A percentile compares a stretch with the other conserved stretches of the same genome.
Evolutionary conservation across 1,140 invertebrate species (phyloP).

Genomic region (Brachionus plicatilis): DNA sequence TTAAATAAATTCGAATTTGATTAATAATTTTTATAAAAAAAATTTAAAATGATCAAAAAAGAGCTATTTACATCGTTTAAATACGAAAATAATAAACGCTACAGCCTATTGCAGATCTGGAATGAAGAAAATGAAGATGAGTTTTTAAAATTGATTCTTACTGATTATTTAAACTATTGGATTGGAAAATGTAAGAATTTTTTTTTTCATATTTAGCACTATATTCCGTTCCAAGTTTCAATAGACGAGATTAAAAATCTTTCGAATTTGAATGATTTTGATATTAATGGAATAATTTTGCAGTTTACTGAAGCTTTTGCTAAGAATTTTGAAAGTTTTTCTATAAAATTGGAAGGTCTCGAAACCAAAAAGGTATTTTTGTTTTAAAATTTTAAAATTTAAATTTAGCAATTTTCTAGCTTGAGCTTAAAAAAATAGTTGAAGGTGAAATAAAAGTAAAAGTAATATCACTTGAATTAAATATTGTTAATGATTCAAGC

Average conservation of each 20-base stretch:
- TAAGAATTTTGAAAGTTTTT: background rate
- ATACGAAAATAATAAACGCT: background rate
- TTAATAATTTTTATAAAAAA: background rate
- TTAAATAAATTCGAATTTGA: background rate
- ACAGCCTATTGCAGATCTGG: background rate
- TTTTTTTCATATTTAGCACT: background rate
- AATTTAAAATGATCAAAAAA: background rate
- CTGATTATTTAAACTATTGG: constrained; percentile 9
- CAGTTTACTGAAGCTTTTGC: background rate
- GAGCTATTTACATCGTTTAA: background rate
- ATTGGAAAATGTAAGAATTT: background rate
- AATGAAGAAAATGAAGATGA: background rate
- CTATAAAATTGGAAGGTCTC: background rate
- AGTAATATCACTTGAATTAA: background rate
- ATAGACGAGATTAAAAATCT: background rate
- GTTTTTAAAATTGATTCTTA: constrained; percentile 14
- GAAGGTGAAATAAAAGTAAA: constrained; percentile 7
- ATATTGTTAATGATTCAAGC: background rate
- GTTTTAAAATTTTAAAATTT: background rate
- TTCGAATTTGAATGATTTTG: background rate
- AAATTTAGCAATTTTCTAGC: background rate
- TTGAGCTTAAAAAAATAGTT: background rate
- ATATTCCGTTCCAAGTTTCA: background rate
- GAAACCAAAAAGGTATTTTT: background rate
- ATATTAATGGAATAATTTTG: background rate